Evolutionary conservation across 2,797 vertebrate genomes (phyloP), one percentile per base, ranked within the genome.

Genomic region (Diplodus puntazzo): DNA sequence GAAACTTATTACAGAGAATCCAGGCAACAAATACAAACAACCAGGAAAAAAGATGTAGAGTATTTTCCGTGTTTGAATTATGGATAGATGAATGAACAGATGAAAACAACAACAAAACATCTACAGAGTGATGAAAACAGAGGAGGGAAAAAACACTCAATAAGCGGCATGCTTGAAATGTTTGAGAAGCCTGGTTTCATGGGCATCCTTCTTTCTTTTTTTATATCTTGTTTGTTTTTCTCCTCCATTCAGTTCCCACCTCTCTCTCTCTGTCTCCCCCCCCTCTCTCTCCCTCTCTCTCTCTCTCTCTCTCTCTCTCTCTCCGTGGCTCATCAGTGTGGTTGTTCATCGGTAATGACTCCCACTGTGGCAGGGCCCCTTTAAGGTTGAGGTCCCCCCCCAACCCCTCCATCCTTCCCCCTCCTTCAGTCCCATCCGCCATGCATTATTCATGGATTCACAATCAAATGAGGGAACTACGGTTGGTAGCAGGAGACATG

Each of bases 401-500:
- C 43, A 42, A 53, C 45, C 81, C 85, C 73, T 65, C 67, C 70
- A 73, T 78, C 82, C 79, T 70, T 65, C 83, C 86, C 87, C 89
- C 88, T 76, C 81, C 85, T 87, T 83, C 88, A 84, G 85, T 89
- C 87, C 89, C 92, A 88, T 90, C 89, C 89, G 49, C 86, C 76
- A 96, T 96, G 94, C 94, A 96, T 96, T 95, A 96, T 96, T 96
- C 95, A 96, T 96, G 84, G 77, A 0, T 89, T 91, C 93, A 95
- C 94, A 95, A 95, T 95, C 95, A 96, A 96, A 96, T 95, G 94
- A 96, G 94, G 92, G 94, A 96, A 95, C 95, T 95, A 95, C 94
- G 94, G 95, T 95, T 94, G 94, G 95, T 94, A 95, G 94, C 94
- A 92, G 93, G 93, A 95, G 94, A 95, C 92, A 91, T 92, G 93